phyloP scores from a whole-genome alignment of 2,888 invertebrate genomes.

The Galerucella nymphaeae region DNA sequence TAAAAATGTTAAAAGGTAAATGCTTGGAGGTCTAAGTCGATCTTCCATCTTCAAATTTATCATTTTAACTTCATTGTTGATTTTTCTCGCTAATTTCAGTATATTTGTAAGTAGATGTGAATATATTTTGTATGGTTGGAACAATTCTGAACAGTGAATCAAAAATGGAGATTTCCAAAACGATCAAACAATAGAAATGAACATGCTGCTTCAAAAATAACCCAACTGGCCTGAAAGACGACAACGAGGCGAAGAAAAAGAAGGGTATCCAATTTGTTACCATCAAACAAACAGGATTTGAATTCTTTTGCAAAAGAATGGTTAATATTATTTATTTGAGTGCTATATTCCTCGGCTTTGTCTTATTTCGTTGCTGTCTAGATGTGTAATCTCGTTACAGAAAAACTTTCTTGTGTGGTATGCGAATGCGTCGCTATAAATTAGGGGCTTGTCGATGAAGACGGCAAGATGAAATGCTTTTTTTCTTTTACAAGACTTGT shows the following conservation, averaged over 20 bases:
- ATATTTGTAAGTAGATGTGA: no score
- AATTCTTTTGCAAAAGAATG: slow-evolving; percentile 23
- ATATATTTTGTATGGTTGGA: no score
- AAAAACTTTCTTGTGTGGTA: slow-evolving; percentile 18
- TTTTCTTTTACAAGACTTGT: neutral
- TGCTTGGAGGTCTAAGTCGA: no score
- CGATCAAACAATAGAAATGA: neutral
- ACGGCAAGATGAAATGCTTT: neutral
- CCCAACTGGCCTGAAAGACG: neutral
- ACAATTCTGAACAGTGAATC: neutral
- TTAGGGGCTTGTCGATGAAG: slow-evolving; percentile 19
- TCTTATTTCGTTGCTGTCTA: slow-evolving; percentile 14
- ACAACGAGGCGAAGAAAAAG: neutral
- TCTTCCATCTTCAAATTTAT: no score
- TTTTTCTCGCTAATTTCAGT: no score
- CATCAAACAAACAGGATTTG: slow-evolving; percentile 29
- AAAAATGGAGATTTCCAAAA: neutral
- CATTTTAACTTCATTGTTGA: no score
- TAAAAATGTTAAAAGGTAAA: no score
- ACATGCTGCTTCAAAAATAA: neutral
- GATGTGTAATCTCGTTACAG: slow-evolving; percentile 12
- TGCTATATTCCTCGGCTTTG: slow-evolving; percentile 11
- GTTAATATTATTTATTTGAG: slow-evolving; percentile 30
- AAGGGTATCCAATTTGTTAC: slow-evolving; percentile 15
- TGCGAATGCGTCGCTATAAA: slow-evolving; percentile 16